Evolutionary conservation across 2,113 vertebrate genomes (phyloP).

Genomic region (Oreochromis spilurus): DNA sequence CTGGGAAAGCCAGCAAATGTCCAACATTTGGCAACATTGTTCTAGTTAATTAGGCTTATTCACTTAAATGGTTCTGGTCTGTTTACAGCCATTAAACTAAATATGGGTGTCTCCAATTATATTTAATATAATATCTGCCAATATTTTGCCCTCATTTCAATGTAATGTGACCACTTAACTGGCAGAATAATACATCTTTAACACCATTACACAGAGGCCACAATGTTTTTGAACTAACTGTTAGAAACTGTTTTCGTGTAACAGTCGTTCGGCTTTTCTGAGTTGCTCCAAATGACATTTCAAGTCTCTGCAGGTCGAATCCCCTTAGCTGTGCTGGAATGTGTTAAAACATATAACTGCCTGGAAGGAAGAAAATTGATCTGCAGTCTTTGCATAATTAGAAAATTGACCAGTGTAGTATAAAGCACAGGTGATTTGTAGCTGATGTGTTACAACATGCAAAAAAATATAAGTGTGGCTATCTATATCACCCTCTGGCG

Average conservation of each 20-base stretch:
- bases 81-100: not conserved
- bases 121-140: not conserved
- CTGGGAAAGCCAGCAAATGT: not conserved
- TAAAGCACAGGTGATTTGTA: slow-evolving; percentile 21
- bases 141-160: not conserved
- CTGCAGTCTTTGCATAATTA: not conserved
- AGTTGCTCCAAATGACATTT: not conserved
- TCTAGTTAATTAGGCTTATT: not conserved
- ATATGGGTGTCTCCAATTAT: not conserved
- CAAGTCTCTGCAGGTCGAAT: slow-evolving; percentile 14
- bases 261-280: not conserved
- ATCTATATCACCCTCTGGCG: not conserved
- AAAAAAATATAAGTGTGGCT: not conserved
- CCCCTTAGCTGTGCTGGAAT: not conserved
- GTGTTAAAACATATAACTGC: not conserved
- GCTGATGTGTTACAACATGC: not conserved
- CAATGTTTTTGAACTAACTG: not conserved
- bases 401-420: not conserved
- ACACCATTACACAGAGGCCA: not conserved
- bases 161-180: not conserved
- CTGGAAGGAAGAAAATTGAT: slow-evolving; percentile 15
- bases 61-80: not conserved
- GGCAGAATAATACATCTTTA: not conserved
- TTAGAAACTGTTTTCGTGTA: not conserved
- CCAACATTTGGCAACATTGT: not conserved